These are phyloP conservation scores for Drosophila jambulina DNA, from an alignment of 1,140 invertebrate genomes.

Conservation along the genomic window DNA sequence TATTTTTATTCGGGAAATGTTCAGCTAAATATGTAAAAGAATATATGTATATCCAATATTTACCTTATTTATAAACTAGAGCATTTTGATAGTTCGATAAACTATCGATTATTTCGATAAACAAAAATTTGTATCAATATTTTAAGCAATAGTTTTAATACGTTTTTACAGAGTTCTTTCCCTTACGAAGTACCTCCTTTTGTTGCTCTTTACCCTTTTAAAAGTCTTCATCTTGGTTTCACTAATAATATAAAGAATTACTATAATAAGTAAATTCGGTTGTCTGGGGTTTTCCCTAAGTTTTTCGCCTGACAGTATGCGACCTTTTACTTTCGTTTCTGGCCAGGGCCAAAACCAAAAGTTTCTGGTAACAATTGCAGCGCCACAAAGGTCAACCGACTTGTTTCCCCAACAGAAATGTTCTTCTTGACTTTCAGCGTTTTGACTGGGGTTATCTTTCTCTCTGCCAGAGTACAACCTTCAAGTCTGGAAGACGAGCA, in stretches of 20 bases:
- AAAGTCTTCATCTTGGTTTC: neutral
- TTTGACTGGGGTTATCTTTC: slow-evolving; percentile 26
- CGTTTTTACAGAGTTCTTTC: too few relatives aligned
- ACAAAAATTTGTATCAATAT: too few relatives aligned
- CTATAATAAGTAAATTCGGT: neutral
- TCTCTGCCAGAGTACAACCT: slow-evolving; percentile 29
- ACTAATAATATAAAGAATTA: slow-evolving; percentile 8
- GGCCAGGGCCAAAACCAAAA: slow-evolving; percentile 37
- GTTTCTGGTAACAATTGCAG: slow-evolving; percentile 46
- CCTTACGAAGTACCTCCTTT: too few relatives aligned
- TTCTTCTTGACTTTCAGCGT: slow-evolving; percentile 42
- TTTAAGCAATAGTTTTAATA: too few relatives aligned
- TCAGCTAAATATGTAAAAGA: too few relatives aligned
- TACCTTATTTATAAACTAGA: too few relatives aligned
- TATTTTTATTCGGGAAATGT: too few relatives aligned
- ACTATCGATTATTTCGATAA: too few relatives aligned
- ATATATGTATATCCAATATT: too few relatives aligned
- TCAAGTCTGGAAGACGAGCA: slow-evolving; percentile 26
- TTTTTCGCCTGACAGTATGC: slow-evolving; percentile 19
- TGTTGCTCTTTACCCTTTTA: neutral
- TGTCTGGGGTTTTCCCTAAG: neutral
- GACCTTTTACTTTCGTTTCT: slow-evolving; percentile 27
- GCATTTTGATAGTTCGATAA: too few relatives aligned
- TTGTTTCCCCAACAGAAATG: slow-evolving; percentile 26
- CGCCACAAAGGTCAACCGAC: slow-evolving; percentile 46